Evolutionary conservation across 2,888 invertebrate genomes (phyloP).

Genomic region (Pyrochroa serraticornis): DNA sequence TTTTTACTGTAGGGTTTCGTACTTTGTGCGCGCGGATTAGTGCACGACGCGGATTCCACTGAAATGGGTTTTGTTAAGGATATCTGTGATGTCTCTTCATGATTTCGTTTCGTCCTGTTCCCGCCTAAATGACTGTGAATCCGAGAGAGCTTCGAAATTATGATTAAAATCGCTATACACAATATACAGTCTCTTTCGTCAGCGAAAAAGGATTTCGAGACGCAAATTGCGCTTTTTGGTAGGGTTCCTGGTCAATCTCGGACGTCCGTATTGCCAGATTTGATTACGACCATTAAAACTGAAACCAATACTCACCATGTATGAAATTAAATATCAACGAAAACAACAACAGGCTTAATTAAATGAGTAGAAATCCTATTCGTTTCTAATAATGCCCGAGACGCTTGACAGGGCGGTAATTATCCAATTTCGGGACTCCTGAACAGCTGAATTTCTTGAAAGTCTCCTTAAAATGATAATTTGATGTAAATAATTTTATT

Average conservation of each 20-base stretch:
- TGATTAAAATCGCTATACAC: slow-evolving; percentile 51
- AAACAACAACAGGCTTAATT: slow-evolving; percentile 35
- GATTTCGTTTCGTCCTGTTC: slow-evolving; percentile 45
- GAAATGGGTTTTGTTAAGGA: slow-evolving; percentile 53
- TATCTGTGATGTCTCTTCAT: slow-evolving; percentile 51
- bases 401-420: no score
- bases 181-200: slow-evolving; percentile 26
- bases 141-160: slow-evolving; percentile 48
- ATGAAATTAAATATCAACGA: slow-evolving; percentile 43
- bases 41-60: slow-evolving; percentile 40
- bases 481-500: neutral
- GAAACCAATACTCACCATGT: slow-evolving; percentile 43
- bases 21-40: slow-evolving; percentile 50
- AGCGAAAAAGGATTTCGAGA: slow-evolving; percentile 1
- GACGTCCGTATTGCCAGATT: slow-evolving; percentile 27
- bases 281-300: slow-evolving; percentile 43
- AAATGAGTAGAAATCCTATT: slow-evolving; percentile 39
- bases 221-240: neutral
- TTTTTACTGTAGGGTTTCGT: slow-evolving; percentile 55
- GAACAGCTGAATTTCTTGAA: neutral
- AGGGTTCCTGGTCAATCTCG: neutral
- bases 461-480: neutral
- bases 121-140: slow-evolving; percentile 55
- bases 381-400: neutral
- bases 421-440: no score